phyloP scores from a whole-genome alignment of 2,113 vertebrate species.

The Emydura subglobosa region DNA sequence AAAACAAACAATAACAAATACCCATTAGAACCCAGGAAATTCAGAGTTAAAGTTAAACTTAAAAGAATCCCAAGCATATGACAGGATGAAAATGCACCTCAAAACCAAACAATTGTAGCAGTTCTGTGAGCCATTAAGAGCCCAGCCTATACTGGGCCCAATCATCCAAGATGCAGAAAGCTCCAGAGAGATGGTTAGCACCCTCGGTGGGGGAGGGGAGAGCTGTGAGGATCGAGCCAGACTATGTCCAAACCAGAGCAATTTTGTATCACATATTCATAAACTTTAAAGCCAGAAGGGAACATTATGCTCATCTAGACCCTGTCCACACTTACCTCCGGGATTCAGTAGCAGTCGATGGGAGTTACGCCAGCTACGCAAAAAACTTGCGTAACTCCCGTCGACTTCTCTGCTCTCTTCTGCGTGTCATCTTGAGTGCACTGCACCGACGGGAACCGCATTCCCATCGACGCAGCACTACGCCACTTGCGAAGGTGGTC shows the following conservation, averaged over 20 bases:
- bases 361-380: too few species aligned
- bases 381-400: too few species aligned
- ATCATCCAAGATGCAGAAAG: neutral
- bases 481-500: too few species aligned
- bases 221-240: neutral
- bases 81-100: conserved; percentile 55
- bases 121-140: neutral
- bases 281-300: neutral
- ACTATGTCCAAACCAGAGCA: neutral
- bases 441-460: too few species aligned
- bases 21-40: conserved; percentile 46
- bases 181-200: neutral
- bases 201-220: neutral
- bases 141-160: neutral
- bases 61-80: conserved; percentile 48
- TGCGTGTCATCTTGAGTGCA: too few species aligned
- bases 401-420: too few species aligned
- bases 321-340: too few species aligned
- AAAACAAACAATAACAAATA: conserved; percentile 62
- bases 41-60: conserved; percentile 53
- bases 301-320: neutral
- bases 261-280: neutral
- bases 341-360: too few species aligned
- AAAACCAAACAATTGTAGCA: conserved; percentile 30
- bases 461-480: too few species aligned